Evolutionary conservation across 1,140 invertebrate genomes (phyloP).

Genomic region (Meloidogyne exigua): DNA sequence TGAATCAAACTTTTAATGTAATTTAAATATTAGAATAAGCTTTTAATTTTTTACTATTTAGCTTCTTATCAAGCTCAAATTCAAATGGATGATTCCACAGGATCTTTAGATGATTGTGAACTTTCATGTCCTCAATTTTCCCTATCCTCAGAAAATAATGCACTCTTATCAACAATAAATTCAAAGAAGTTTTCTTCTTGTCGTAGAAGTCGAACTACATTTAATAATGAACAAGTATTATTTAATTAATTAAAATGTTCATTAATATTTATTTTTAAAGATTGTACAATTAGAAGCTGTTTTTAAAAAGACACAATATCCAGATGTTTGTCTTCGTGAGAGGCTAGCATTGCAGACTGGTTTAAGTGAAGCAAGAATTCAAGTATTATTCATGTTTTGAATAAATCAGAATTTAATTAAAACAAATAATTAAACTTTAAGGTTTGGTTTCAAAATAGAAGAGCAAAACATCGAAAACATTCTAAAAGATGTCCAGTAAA

Average conservation of each 20-base stretch:
- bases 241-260: neutral
- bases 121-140: neutral
- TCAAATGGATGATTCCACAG: conserved; percentile 1
- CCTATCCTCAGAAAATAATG: neutral
- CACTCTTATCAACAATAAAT: neutral
- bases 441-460: conserved; percentile 40
- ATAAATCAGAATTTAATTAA: neutral
- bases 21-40: no score
- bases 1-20: no score
- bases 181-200: conserved; percentile 28
- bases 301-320: conserved; percentile 31
- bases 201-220: conserved; percentile 35
- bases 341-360: conserved; percentile 22
- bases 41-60: neutral
- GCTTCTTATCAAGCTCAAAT: conserved; percentile 23
- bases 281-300: conserved; percentile 30
- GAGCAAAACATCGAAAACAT: conserved; percentile 30
- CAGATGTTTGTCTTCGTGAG: conserved; percentile 32
- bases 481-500: conserved; percentile 3
- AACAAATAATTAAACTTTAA: conserved; percentile 4
- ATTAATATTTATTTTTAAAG: neutral
- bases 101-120: neutral
- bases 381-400: conserved; percentile 14
- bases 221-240: conserved; percentile 29
- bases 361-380: conserved; percentile 35